A percentile compares a stretch with the other conserved stretches of the same genome.
Conservation (phyloP, 2,888 invertebrate genomes). For the Exocentrus adspersus region DNA sequence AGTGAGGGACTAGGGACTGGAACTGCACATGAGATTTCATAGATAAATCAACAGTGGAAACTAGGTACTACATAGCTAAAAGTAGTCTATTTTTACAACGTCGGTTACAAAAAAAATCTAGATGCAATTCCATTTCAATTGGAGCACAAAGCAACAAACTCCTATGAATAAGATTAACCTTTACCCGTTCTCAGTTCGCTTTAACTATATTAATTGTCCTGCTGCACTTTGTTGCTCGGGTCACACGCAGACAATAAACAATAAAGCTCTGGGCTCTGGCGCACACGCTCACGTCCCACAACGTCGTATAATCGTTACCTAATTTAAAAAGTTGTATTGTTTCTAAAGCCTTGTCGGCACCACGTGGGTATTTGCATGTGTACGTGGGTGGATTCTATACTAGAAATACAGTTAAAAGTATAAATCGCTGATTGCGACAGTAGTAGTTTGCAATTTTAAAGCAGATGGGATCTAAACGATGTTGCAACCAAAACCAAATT, state of each 20-base stretch:
- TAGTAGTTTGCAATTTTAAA: neutral
- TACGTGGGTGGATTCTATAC: constrained; percentile 8
- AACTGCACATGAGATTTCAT: too few species aligned
- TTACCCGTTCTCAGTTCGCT: neutral
- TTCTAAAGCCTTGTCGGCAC: constrained; percentile 7
- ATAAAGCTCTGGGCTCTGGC: constrained; percentile 15
- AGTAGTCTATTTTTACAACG: too few species aligned
- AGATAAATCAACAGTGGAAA: too few species aligned
- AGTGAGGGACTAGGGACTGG: too few species aligned
- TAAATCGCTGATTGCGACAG: constrained; percentile 1
- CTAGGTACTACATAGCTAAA: too few species aligned
- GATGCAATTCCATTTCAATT: neutral
- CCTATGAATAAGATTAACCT: too few species aligned
- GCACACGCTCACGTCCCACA: constrained; percentile 25
- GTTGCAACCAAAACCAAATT: neutral
- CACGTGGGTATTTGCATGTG: constrained; percentile 4
- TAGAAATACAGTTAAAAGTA: constrained; percentile 21
- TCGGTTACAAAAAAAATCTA: too few species aligned
- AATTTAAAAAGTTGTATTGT: constrained; percentile 18
- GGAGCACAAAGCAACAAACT: neutral
- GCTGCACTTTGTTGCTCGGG: constrained; percentile 11
- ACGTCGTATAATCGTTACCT: constrained; percentile 8
- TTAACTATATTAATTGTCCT: neutral
- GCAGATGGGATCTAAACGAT: neutral
- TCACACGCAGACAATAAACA: constrained; percentile 19